Percentiles rank a stretch among this genome's conserved stretches.
phyloP scores from a whole-genome alignment of 2,113 vertebrate genomes.

The Halcyon malimbica region DNA sequence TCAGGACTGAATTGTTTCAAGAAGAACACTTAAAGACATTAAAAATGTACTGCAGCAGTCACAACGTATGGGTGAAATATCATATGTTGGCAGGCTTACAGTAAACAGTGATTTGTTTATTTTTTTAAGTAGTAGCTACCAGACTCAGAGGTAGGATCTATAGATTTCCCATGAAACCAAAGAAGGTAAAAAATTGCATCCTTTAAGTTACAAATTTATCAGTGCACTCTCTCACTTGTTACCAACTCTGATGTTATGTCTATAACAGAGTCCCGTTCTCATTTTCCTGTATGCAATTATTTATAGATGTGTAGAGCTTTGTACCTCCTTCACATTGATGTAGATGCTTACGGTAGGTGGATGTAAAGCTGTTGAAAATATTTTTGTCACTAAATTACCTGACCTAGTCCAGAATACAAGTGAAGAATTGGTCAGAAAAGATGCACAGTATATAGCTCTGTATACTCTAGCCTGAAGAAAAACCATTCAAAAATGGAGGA shows the following conservation, averaged over 20 bases:
- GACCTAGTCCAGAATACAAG: not conserved
- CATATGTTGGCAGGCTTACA: not conserved
- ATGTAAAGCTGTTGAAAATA: not conserved
- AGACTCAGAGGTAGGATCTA: not conserved
- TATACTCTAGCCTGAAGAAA: not conserved
- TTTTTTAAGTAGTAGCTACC: not conserved
- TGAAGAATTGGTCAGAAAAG: not conserved
- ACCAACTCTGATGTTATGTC: not conserved
- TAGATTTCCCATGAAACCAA: not conserved
- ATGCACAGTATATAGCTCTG: not conserved
- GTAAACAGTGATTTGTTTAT: not conserved
- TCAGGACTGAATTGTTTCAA: not conserved
- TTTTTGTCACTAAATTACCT: not conserved
- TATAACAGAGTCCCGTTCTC: not conserved
- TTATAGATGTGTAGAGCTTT: not conserved
- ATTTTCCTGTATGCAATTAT: not conserved
- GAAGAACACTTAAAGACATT: not conserved
- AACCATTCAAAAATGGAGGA: not conserved
- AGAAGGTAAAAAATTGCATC: not conserved
- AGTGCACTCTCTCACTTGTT: not conserved
- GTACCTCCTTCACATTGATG: not conserved
- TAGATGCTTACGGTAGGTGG: not conserved
- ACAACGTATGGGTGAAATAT: conserved; percentile 14
- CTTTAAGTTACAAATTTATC: not conserved
- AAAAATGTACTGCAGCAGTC: not conserved